These are phyloP conservation scores for Sceliomorpha sp. DNA, from an alignment of 2,888 invertebrate species.

Conservation along the genomic window DNA sequence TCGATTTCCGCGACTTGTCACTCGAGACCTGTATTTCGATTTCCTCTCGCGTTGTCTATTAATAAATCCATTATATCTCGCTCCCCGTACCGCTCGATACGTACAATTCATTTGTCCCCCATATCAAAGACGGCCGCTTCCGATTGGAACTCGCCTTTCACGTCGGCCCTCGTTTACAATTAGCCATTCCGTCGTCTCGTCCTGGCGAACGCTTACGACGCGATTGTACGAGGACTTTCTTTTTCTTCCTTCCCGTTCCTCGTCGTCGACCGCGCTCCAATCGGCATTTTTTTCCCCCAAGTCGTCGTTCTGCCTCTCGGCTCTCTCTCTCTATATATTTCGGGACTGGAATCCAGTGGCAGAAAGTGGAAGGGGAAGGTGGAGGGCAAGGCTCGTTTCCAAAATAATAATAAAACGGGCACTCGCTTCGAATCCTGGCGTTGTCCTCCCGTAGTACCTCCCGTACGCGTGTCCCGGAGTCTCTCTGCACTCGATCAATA, in stretches of 20 bases:
- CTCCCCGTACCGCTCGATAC: slow-evolving; percentile 35
- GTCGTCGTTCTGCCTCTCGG: no score
- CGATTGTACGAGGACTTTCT: no score
- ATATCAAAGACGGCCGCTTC: slow-evolving; percentile 31
- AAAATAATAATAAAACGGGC: slow-evolving; percentile 15
- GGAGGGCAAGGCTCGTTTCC: not conserved
- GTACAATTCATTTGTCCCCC: slow-evolving; percentile 35
- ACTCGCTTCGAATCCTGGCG: slow-evolving; percentile 44
- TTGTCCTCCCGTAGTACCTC: slow-evolving; percentile 50
- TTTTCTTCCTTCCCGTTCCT: no score
- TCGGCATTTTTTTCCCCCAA: no score
- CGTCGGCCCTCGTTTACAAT: slow-evolving; percentile 22
- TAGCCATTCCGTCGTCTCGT: slow-evolving; percentile 21
- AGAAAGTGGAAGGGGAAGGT: no score
- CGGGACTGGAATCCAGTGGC: no score
- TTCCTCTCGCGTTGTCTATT: slow-evolving; percentile 33
- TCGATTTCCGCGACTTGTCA: slow-evolving; percentile 21
- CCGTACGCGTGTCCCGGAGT: slow-evolving; percentile 56
- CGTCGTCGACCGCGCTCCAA: no score
- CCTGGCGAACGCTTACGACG: no score
- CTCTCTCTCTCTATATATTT: no score
- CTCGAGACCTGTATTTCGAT: slow-evolving; percentile 23
- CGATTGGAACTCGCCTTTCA: slow-evolving; percentile 34
- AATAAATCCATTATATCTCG: slow-evolving; percentile 35
- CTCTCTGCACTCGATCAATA: slow-evolving; percentile 74